Evolutionary conservation across 2,888 invertebrate species (phyloP).

Genomic region (Linnaemya vulpina): DNA sequence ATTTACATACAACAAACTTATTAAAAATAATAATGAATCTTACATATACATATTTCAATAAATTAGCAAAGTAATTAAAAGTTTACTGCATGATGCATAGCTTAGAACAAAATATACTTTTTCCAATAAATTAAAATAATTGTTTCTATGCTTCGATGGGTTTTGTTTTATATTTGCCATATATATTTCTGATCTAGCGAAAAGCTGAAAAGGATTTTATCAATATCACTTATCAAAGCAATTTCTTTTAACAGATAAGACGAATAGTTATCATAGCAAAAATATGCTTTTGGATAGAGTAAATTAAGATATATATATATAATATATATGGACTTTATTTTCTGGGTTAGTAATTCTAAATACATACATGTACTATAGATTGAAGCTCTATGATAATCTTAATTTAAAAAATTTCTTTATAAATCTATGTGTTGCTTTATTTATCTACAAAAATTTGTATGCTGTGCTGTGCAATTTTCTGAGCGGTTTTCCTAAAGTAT

Average conservation of each 20-base stretch:
- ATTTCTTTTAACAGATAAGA: slow-evolving; percentile 10
- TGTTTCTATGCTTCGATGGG: slow-evolving; percentile 60
- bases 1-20: slow-evolving; percentile 58
- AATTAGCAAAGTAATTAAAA: slow-evolving; percentile 36
- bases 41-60: slow-evolving; percentile 42
- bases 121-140: slow-evolving; percentile 22
- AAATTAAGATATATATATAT: slow-evolving; percentile 22
- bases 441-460: slow-evolving; percentile 69
- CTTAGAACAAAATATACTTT: background rate
- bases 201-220: background rate
- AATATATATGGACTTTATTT: background rate
- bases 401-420: slow-evolving; percentile 29
- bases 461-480: slow-evolving; percentile 61
- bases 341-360: slow-evolving; percentile 17
- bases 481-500: slow-evolving; percentile 48
- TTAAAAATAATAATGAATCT: slow-evolving; percentile 21
- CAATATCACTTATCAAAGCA: slow-evolving; percentile 5
- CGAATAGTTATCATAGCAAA: slow-evolving; percentile 45
- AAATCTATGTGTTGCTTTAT: slow-evolving; percentile 42
- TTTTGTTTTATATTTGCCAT: slow-evolving; percentile 29
- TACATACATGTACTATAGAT: slow-evolving; percentile 18
- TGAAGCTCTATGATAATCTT: slow-evolving; percentile 57
- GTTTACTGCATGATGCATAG: background rate
- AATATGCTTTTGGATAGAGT: slow-evolving; percentile 31
- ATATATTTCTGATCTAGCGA: background rate